Conservation (phyloP, 2,888 invertebrate species). For the Cosmia trapezina region DNA sequence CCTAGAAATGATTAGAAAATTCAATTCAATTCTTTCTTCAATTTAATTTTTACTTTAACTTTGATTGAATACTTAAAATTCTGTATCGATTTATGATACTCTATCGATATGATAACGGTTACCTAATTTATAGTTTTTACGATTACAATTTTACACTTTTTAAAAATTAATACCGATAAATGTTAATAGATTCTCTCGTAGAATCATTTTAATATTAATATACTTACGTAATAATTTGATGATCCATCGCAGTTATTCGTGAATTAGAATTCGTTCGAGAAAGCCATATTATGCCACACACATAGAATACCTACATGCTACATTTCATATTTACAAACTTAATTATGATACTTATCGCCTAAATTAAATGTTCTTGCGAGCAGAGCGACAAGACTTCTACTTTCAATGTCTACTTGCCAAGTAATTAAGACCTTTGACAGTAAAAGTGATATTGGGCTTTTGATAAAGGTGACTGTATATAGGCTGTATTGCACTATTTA, state of each 20-base stretch:
- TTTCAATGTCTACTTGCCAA: too few relatives aligned
- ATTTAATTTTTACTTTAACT: slow-evolving; percentile 8
- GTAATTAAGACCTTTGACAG: too few relatives aligned
- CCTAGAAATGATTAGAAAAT: too few relatives aligned
- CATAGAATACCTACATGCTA: background rate
- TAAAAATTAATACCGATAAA: slow-evolving; percentile 16
- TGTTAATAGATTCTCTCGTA: slow-evolving; percentile 10
- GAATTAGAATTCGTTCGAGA: slow-evolving; percentile 27
- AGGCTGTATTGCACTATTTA: too few relatives aligned
- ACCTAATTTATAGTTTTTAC: slow-evolving; percentile 32
- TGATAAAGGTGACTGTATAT: too few relatives aligned
- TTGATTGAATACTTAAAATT: slow-evolving; percentile 16
- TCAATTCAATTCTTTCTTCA: slow-evolving; percentile 20
- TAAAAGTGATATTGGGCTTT: too few relatives aligned
- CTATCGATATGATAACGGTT: slow-evolving; percentile 12
- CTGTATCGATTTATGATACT: too few relatives aligned
- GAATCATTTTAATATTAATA: slow-evolving; percentile 17
- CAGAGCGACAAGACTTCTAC: background rate
- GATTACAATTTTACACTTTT: slow-evolving; percentile 39
- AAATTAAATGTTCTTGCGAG: too few relatives aligned
- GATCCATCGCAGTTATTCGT: slow-evolving; percentile 21
- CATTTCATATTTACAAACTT: slow-evolving; percentile 11
- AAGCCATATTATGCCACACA: slow-evolving; percentile 23
- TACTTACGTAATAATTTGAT: slow-evolving; percentile 21
- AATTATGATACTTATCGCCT: background rate